These are phyloP conservation scores for Rhombomys opimus DNA, from an alignment of 2,113 vertebrate species.

Conservation along the genomic window DNA sequence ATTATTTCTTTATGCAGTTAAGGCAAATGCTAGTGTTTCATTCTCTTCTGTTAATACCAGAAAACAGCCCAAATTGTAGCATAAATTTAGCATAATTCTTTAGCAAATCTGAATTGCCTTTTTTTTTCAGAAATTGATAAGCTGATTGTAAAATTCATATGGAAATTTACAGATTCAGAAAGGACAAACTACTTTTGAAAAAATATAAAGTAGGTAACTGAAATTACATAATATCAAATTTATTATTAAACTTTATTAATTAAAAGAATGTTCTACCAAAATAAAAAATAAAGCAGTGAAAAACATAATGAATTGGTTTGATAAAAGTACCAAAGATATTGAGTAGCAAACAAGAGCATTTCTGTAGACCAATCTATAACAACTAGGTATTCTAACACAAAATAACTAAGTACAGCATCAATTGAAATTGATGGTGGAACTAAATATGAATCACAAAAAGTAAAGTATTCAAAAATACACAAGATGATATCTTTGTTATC, in stretches of 20 bases:
- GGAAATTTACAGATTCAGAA: not conserved
- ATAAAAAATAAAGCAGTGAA: not conserved
- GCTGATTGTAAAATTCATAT: not conserved
- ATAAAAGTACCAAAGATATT: not conserved
- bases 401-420: not conserved
- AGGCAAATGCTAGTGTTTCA: not conserved
- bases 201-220: not conserved
- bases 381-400: not conserved
- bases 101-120: not conserved
- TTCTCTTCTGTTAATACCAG: not conserved
- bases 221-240: not conserved
- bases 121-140: not conserved
- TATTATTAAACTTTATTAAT: not conserved
- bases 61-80: not conserved
- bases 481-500: not conserved
- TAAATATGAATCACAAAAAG: not conserved
- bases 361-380: not conserved
- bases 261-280: not conserved
- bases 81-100: not conserved
- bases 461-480: not conserved
- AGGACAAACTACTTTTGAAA: not conserved
- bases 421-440: not conserved
- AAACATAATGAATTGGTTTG: not conserved
- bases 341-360: not conserved
- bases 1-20: not conserved